Evolutionary conservation across 30 jellyfish, hydroid and myxozoan species (phyloP), one percentile per base, ranked within the genome.

Genomic region (Rhopilema esculentum): DNA sequence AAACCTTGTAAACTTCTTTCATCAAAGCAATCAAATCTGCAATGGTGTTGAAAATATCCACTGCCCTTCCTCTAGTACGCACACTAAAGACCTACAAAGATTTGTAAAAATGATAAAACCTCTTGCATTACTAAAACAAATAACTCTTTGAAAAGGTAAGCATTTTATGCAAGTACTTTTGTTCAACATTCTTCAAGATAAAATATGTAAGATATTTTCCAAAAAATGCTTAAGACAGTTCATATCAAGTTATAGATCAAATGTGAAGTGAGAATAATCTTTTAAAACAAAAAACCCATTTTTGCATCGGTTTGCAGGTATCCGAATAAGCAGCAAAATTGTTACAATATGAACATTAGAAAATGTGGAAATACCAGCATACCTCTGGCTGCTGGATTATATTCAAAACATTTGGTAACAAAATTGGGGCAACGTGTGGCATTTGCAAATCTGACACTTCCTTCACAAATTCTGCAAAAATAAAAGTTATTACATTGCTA

Each of bases 351-450:
- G n/a, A n/a, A n/a, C n/a, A n/a, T n/a, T n/a, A n/a, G n/a, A n/a
- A n/a, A n/a, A n/a, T n/a, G n/a, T 16, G 12, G 12, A 40, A 40
- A 40, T 30, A 26, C 0, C 4, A 16, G 61, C 89, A 77, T 30
- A 94, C 99, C 91, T 94, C 96, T 20, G 96, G 87, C 29, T 90
- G 94, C 33, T 66, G 79, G 49, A 94, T 50, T 27, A 94, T 81
- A 30, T 94, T 70, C 25, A 94, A 64, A 64, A 94, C 49, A 33
- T 85, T 95, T 15, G 99, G 99, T 17, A 94, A 49, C 27, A 94
- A 25, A 53, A 90, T 89, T n/a, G 99, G 99, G 19, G 99, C 99
- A 76, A 94, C 85, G 65, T 94, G 99, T 1, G 99, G 99, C 83
- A 94, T 86, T 76, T 94, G 99, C 49, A 94, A 77, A 63, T 94